These are phyloP conservation scores for Corvus moneduloides DNA, from an alignment of 2,113 vertebrate genomes.

Conservation along the genomic window DNA sequence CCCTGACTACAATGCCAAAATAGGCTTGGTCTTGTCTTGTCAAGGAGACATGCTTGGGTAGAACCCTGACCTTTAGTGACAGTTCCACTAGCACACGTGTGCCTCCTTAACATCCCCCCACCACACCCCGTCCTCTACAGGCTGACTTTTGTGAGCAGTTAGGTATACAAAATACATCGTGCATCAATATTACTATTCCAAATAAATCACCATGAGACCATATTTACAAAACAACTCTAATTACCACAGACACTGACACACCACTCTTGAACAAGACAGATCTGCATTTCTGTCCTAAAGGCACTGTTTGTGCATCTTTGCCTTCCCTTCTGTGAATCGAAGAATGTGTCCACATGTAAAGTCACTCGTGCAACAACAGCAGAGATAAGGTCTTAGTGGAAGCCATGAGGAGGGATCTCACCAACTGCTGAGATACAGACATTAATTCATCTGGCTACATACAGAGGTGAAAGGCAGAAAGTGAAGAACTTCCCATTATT, in stretches of 20 bases:
- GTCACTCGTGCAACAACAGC: not conserved
- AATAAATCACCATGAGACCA: not conserved
- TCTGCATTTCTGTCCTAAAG: not conserved
- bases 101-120: not conserved
- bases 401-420: not conserved
- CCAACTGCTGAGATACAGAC: not conserved
- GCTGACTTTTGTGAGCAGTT: not conserved
- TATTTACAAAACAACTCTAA: not conserved
- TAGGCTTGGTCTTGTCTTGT: not conserved
- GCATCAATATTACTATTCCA: not conserved
- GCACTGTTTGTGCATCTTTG: not conserved
- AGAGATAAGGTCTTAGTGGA: not conserved
- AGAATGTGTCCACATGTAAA: not conserved
- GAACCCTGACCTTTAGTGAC: not conserved
- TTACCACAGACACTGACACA: not conserved
- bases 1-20: not conserved
- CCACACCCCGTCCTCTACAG: not conserved
- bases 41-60: not conserved
- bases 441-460: not conserved
- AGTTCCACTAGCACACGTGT: not conserved
- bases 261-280: not conserved
- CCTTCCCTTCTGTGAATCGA: fast-evolving
- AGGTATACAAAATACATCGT: not conserved
- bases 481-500: not conserved
- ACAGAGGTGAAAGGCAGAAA: not conserved